Base-by-base conservation (phyloP, 2,888 invertebrate species). In the Drosophila robusta region DNA sequence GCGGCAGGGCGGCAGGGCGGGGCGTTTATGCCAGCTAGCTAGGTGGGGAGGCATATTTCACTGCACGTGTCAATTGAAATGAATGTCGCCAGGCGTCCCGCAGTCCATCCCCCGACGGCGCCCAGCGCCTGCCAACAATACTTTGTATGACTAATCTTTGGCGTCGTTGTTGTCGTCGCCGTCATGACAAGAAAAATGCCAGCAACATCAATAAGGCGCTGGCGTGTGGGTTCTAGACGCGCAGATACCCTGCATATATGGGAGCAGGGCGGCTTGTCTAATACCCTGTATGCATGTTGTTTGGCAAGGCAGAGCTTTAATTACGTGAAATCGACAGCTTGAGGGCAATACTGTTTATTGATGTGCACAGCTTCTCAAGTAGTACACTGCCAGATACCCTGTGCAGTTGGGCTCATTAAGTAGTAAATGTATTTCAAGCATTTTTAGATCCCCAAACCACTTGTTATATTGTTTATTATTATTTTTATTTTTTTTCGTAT, bases 51-150 rank as follows among this genome's bases (percentile, higher is more conserved):
- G 61, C 62, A 78, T 62, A 67, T 80, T 78, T 75, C 70, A 71
- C 64, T 90, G 87, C 87, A 88, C 90, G 87, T 88, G 87, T 88
- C 87, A 89, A 88, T 90, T 89, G 87, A 88, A 88, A 90, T 89
- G 90, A 90, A 83, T 87, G 90, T 90, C 77, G 81, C 84, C 79
- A 55, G 80, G 74, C 89, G 61, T 71, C 79, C 76, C 77, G 65
- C 78, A 61, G 82, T 77, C 74, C 85, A 32, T 11, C 58, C 52
- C 51, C 70, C 45, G 41, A 8, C 52, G 36, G 38, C 57, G 22
- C 26, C 44, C 32, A 49, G 42, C 55, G 42, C 24, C 47, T 51
- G 65, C 58, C 72, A 73, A 64, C 75, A 79, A 75, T 80, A 69
- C 66, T 86, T 80, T 58, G 89, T 81, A 89, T 83, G 83, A 83